These are phyloP conservation scores for Cryptocephalus moraei DNA, from an alignment of 2,888 invertebrate genomes.

Conservation along the genomic window DNA sequence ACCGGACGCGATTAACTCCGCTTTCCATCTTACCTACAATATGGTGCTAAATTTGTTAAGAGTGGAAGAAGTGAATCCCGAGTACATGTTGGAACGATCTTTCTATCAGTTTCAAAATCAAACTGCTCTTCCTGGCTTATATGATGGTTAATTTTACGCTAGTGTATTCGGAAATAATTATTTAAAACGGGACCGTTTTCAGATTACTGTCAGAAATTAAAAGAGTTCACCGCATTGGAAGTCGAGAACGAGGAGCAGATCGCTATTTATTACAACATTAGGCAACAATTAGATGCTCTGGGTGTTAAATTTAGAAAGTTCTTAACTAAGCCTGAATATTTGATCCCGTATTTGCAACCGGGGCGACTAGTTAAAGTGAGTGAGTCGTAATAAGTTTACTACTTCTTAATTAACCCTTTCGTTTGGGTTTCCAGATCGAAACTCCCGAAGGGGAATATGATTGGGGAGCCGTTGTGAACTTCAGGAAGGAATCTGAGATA, in stretches of 20 bases:
- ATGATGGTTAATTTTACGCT: conserved; percentile 56
- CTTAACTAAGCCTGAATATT: conserved; percentile 76
- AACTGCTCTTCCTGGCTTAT: conserved; percentile 80
- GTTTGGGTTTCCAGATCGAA: conserved; percentile 60
- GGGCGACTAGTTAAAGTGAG: conserved; percentile 84
- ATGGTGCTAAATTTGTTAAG: conserved; percentile 95
- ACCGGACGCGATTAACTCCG: conserved; percentile 95
- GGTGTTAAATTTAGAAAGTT: conserved; percentile 66
- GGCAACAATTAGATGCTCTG: conserved; percentile 68
- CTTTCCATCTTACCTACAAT: conserved; percentile 98
- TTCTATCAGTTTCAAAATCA: conserved; percentile 99
- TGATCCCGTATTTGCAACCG: conserved; percentile 89
- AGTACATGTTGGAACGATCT: conserved; percentile 96
- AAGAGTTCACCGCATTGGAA: conserved; percentile 50
- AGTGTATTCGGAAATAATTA: no score
- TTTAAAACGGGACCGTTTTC: conserved; percentile 12
- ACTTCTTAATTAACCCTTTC: no score
- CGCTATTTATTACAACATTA: conserved; percentile 74
- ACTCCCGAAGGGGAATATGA: conserved; percentile 81
- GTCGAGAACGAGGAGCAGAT: conserved; percentile 67
- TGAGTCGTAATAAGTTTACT: conserved; percentile 1
- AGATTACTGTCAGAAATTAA: conserved; percentile 59
- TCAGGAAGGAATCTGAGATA: conserved; percentile 44
- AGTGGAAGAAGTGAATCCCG: conserved; percentile 98
- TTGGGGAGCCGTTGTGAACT: conserved; percentile 95